Conservation (phyloP, 2,888 invertebrate genomes). For the Tetragnatha montana region DNA sequence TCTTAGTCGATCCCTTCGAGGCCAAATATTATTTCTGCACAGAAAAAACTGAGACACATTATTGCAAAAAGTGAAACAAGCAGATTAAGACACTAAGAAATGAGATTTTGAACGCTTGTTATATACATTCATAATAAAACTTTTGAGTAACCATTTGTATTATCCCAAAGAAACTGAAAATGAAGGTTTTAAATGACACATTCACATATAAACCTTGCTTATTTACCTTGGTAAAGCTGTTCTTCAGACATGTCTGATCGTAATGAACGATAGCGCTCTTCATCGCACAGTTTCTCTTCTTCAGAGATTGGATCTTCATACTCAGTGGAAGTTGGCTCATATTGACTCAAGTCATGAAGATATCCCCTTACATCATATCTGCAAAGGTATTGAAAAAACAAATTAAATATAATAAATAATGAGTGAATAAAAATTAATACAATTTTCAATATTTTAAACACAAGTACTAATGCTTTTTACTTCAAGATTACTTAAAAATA, state of each 20-base stretch:
- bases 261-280: slow-evolving; percentile 93
- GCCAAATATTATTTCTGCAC: slow-evolving; percentile 44
- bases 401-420: background rate
- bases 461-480: too few relatives aligned
- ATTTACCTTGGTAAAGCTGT: slow-evolving; percentile 89
- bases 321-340: slow-evolving; percentile 83
- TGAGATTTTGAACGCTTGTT: background rate
- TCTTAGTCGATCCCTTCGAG: slow-evolving; percentile 47
- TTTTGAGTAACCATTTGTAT: background rate
- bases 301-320: slow-evolving; percentile 82
- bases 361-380: slow-evolving; percentile 97
- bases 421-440: too few relatives aligned
- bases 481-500: too few relatives aligned
- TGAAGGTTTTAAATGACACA: background rate
- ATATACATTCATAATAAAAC: background rate
- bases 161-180: slow-evolving; percentile 9
- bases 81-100: background rate
- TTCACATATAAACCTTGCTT: background rate
- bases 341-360: slow-evolving; percentile 87
- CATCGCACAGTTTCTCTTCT: slow-evolving; percentile 93
- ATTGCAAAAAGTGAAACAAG: slow-evolving; percentile 53
- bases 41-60: slow-evolving; percentile 68
- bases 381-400: slow-evolving; percentile 45
- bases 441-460: too few relatives aligned
- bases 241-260: slow-evolving; percentile 92